These are phyloP conservation scores for Kuschelorhynchus macadamiae DNA, from an alignment of 2,888 invertebrate species.

Conservation along the genomic window DNA sequence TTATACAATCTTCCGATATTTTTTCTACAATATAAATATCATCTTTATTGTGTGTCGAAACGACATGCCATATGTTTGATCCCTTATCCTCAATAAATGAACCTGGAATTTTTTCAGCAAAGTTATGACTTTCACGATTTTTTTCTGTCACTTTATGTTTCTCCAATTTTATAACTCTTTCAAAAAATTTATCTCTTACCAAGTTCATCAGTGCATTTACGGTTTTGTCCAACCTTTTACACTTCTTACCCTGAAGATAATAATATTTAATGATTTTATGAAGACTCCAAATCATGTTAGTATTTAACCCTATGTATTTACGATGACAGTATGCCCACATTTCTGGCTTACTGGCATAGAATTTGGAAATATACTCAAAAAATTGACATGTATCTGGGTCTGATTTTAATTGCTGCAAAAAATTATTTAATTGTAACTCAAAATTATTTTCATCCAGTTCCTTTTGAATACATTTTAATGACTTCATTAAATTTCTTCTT, in stretches of 20 bases:
- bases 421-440: neutral
- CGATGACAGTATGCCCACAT: conserved; percentile 1
- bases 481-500: neutral
- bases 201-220: neutral
- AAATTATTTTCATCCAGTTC: neutral
- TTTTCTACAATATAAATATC: neutral
- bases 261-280: conserved; percentile 8
- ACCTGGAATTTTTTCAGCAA: neutral
- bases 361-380: neutral
- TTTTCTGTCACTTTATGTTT: neutral
- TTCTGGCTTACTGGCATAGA: neutral
- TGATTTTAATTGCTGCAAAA: neutral
- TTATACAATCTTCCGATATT: neutral
- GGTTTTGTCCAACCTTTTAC: conserved; percentile 1
- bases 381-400: neutral
- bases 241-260: neutral
- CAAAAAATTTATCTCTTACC: conserved; percentile 5
- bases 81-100: neutral
- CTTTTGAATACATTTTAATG: neutral
- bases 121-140: neutral
- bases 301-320: neutral
- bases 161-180: conserved; percentile 4
- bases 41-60: neutral
- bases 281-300: conserved; percentile 25
- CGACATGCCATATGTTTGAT: neutral